Conservation (phyloP, 2,888 invertebrate species). For the Argyra leucocephala region DNA sequence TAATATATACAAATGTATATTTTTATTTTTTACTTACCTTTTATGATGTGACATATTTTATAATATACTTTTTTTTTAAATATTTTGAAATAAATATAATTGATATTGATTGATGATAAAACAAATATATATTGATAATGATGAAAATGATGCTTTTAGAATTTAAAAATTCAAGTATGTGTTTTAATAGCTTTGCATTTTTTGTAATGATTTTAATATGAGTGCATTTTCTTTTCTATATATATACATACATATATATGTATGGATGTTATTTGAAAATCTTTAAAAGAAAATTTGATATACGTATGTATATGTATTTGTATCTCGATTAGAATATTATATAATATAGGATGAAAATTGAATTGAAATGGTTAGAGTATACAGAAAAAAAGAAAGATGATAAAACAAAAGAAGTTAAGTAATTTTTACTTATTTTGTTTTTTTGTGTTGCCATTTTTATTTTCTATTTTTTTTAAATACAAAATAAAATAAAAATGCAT, state of each 20-base stretch:
- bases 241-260: neutral
- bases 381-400: neutral
- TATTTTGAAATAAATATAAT: neutral
- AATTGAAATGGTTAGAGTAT: neutral
- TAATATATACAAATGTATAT: too few species aligned
- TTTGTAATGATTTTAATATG: neutral
- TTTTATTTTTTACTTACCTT: neutral
- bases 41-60: neutral
- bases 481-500: neutral
- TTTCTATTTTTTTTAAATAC: neutral
- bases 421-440: neutral
- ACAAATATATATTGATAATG: neutral
- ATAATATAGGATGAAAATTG: too few species aligned
- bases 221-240: neutral
- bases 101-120: neutral
- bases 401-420: conserved; percentile 4
- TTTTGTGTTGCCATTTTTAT: neutral
- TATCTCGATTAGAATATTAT: too few species aligned
- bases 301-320: too few species aligned
- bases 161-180: neutral
- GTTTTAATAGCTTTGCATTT: conserved; percentile 3
- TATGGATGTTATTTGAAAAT: too few species aligned
- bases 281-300: too few species aligned
- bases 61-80: neutral
- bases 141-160: neutral